Percentiles rank a stretch among this genome's conserved stretches.
phyloP scores from a whole-genome alignment of 2,797 vertebrate genomes.

The Silurus lanzhouensis region DNA sequence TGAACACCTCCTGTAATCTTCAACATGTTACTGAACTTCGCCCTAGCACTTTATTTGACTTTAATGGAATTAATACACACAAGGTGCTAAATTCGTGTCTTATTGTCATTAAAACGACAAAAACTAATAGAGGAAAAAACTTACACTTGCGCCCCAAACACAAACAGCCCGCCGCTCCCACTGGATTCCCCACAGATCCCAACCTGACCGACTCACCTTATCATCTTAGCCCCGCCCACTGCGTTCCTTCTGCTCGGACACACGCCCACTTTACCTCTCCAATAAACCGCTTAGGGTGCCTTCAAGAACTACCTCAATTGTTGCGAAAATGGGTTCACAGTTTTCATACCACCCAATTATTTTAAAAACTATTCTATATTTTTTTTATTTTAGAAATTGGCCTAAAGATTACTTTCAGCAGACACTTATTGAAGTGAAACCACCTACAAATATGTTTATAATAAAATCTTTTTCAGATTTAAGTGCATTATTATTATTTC shows the following conservation, averaged over 20 bases:
- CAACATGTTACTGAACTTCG: not conserved
- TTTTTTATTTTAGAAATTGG: not conserved
- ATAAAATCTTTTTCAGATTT: not conserved
- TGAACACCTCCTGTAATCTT: not conserved
- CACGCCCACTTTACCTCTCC: not conserved
- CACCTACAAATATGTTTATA: not conserved
- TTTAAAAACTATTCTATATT: too few species aligned
- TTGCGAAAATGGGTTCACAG: not conserved
- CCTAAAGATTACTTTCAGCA: not conserved
- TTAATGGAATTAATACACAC: not conserved
- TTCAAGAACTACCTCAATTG: not conserved
- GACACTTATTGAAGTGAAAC: not conserved
- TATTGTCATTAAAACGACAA: not conserved
- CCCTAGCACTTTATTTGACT: not conserved
- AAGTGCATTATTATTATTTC: too few species aligned
- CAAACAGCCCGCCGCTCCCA: not conserved
- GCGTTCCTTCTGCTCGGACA: not conserved
- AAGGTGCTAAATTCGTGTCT: not conserved
- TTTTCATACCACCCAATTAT: not conserved
- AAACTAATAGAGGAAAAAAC: not conserved
- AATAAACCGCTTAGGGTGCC: not conserved
- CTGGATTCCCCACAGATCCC: not conserved
- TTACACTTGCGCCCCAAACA: not conserved
- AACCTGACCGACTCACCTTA: slow-evolving; percentile 40
- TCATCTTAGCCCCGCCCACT: slow-evolving; percentile 24